Conservation (phyloP, 2,888 invertebrate genomes). For the Melipona bicolor region DNA sequence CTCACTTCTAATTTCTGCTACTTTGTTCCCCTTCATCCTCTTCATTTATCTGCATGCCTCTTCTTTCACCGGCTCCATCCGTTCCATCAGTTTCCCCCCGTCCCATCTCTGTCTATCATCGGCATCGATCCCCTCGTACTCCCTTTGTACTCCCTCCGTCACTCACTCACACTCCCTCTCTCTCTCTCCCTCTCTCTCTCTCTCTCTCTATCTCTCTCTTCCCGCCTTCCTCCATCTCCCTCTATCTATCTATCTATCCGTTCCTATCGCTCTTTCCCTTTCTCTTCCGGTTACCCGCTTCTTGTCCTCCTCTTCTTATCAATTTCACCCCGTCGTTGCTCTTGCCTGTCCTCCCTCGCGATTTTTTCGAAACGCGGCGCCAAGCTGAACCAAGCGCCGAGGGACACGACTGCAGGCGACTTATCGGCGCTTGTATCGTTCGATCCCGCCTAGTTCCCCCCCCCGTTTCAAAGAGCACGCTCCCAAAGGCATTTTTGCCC, state of each 20-base stretch:
- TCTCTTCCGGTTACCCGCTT: neutral
- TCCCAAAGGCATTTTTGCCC: slow-evolving; percentile 37
- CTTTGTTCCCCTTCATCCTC: slow-evolving; percentile 35
- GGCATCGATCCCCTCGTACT: slow-evolving; percentile 36
- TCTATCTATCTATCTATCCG: too few relatives aligned
- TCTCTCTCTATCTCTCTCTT: neutral
- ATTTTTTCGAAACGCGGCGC: slow-evolving; percentile 29
- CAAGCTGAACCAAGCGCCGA: slow-evolving; percentile 25
- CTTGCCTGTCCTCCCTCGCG: slow-evolving; percentile 7
- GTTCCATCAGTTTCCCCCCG: slow-evolving; percentile 15
- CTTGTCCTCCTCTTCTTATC: slow-evolving; percentile 27
- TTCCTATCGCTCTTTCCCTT: too few relatives aligned
- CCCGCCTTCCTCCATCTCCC: neutral
- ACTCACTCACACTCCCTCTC: neutral
- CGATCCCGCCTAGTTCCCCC: neutral
- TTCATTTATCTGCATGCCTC: slow-evolving; percentile 27
- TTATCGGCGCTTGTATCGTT: slow-evolving; percentile 43
- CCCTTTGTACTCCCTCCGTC: slow-evolving; percentile 13
- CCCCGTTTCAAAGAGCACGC: slow-evolving; percentile 28
- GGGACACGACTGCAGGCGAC: slow-evolving; percentile 27
- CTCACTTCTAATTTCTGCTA: slow-evolving; percentile 44
- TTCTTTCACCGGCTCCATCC: slow-evolving; percentile 29
- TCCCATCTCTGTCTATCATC: slow-evolving; percentile 27
- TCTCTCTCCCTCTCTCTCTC: neutral
- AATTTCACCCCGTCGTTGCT: slow-evolving; percentile 9